Percentiles rank a stretch among this genome's conserved stretches.
phyloP scores from a whole-genome alignment of 2,888 invertebrate genomes.

The Bhutanitis thaidina region DNA sequence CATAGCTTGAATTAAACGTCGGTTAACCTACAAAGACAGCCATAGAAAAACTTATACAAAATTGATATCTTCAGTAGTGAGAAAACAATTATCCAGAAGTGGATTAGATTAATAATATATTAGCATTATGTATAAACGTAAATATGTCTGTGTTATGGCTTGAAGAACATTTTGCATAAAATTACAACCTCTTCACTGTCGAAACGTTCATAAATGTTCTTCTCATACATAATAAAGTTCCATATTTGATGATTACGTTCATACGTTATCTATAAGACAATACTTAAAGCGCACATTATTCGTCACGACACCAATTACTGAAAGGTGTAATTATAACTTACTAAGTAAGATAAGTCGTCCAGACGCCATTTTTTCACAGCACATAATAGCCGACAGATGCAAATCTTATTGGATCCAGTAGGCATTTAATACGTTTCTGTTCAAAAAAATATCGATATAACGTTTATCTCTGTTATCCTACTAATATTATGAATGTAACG shows the following conservation, averaged over 20 bases:
- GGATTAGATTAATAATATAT: no score
- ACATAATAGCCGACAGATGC: neutral
- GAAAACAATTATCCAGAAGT: no score
- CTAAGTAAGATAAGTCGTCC: neutral
- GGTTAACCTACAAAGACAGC: no score
- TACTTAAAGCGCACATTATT: constrained; percentile 38
- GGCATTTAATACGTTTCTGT: neutral
- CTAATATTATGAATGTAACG: no score
- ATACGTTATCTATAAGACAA: constrained; percentile 35
- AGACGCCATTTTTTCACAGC: neutral
- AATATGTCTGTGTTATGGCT: no score
- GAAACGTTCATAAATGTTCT: neutral
- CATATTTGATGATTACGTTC: constrained; percentile 35
- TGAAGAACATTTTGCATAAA: no score
- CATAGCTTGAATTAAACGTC: no score
- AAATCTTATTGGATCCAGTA: neutral
- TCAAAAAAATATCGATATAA: no score
- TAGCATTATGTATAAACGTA: no score
- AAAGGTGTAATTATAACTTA: constrained; percentile 22
- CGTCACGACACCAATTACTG: constrained; percentile 43
- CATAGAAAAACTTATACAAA: no score
- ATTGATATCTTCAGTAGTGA: no score
- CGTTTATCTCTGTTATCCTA: no score
- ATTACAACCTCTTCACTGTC: neutral
- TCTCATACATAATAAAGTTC: constrained; percentile 22